Evolutionary conservation across 2,113 vertebrate species (phyloP).

Genomic region (Bettongia penicillata): DNA sequence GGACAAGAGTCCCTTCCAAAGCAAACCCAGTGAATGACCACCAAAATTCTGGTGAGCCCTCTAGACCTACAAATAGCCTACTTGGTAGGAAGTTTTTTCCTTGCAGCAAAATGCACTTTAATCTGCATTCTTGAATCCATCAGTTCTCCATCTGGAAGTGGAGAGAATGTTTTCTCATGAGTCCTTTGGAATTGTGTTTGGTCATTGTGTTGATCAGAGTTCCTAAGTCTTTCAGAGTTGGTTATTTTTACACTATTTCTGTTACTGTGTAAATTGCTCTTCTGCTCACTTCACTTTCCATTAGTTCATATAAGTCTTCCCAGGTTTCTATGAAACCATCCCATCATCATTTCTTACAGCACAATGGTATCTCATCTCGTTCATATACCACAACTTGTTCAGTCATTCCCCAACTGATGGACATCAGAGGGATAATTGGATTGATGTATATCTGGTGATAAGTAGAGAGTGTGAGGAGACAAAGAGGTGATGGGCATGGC

Average conservation of each 20-base stretch:
- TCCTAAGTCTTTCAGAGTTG: too few relatives aligned
- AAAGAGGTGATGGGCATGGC: not conserved
- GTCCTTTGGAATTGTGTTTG: not conserved
- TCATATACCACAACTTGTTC: not conserved
- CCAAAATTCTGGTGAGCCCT: not conserved
- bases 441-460: not conserved
- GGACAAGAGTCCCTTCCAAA: not conserved
- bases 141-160: not conserved
- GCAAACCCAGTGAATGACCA: not conserved
- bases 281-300: not conserved
- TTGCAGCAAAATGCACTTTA: not conserved
- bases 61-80: not conserved
- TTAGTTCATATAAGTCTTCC: not conserved
- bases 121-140: not conserved
- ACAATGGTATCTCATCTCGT: not conserved
- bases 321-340: not conserved
- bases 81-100: not conserved
- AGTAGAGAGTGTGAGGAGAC: not conserved
- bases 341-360: not conserved
- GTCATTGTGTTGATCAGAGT: not conserved
- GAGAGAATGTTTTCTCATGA: not conserved
- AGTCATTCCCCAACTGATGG: not conserved
- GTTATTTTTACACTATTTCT: not conserved
- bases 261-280: not conserved
- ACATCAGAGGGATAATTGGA: not conserved